Percentiles rank a stretch among this genome's conserved stretches.
Evolutionary conservation across 2,888 invertebrate species (phyloP).

Genomic region (Ischnura elegans): DNA sequence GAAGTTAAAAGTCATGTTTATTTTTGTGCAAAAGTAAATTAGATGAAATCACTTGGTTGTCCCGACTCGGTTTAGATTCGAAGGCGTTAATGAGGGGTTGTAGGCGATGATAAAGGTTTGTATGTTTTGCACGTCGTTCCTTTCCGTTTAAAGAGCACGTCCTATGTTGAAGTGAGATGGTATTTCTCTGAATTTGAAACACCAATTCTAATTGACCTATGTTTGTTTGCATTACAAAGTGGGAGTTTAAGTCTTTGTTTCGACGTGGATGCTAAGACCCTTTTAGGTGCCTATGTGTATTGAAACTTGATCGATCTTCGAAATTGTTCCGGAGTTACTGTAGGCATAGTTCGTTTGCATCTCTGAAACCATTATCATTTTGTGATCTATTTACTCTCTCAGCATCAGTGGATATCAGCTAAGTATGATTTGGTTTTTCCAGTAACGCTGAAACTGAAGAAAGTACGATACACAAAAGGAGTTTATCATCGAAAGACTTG

Average conservation of each 20-base stretch:
- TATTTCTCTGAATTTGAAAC: slow-evolving; percentile 26
- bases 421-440: slow-evolving; percentile 21
- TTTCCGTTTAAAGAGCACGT: slow-evolving; percentile 55
- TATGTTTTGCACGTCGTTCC: slow-evolving; percentile 57
- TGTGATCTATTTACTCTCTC: neutral
- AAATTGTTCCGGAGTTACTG: slow-evolving; percentile 12
- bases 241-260: slow-evolving; percentile 40
- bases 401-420: neutral
- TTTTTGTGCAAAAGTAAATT: slow-evolving; percentile 58
- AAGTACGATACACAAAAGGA: slow-evolving; percentile 61
- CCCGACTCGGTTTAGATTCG: slow-evolving; percentile 51
- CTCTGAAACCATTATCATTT: neutral
- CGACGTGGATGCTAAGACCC: slow-evolving; percentile 37
- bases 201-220: neutral
- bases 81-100: slow-evolving; percentile 41
- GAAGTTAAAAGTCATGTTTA: slow-evolving; percentile 67
- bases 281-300: slow-evolving; percentile 42
- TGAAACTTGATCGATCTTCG: slow-evolving; percentile 44
- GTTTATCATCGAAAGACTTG: slow-evolving; percentile 69
- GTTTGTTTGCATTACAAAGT: slow-evolving; percentile 34
- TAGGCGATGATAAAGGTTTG: slow-evolving; percentile 61
- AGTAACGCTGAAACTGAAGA: slow-evolving; percentile 69
- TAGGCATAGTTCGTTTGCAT: slow-evolving; percentile 14
- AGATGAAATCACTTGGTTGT: slow-evolving; percentile 52
- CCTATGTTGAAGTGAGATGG: slow-evolving; percentile 46